Evolutionary conservation across 2,888 invertebrate genomes (phyloP), one percentile per base, ranked within the genome.

Genomic region (Hypsopygia costalis): DNA sequence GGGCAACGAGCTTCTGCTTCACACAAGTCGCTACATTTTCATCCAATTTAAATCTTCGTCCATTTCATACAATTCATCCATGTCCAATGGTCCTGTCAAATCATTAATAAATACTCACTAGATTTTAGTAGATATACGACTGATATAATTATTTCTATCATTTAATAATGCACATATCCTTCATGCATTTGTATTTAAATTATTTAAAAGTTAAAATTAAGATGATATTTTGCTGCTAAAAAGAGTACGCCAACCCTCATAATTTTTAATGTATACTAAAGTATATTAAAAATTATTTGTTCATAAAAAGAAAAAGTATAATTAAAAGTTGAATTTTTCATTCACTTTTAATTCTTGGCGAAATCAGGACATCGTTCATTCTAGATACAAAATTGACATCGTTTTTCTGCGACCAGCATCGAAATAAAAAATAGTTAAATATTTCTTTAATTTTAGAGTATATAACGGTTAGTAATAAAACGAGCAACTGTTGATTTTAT

Each of bases 141-240:
- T 85, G 83, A 86, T 69, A 61, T 16, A 16, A 66, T 62, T 55
- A 63, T 62, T 60, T 54, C 60, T 65, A 52, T 62, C 59, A 49
- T 57, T 52, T 60, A 56, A 47, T 44, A 55, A 69, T 72, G 69
- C 75, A 74, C 73, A 76, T 78, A 81, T 77, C 71, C 63, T 68
- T 76, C 69, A 74, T 70, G 81, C 81, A 82, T 82, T 82, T 79
- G 79, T 75, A 75, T 60, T 39, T 39, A 82, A 76, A 72, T 79
- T 77, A 74, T 72, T 70, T 50, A 51, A 58, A 54, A 27, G 32
- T 10, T 39, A 33, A 39, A 33, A 39, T 39, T 27, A 39, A 33
- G 58, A 51, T 41, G 38, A 58, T 52, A 55, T 58, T 52, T 49
- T 61, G 51, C 69, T 59, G 60, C 62, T 62, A 51, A 52, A 44